These are phyloP conservation scores for Piezodorus guildinii DNA, from an alignment of 1,140 invertebrate genomes.

Conservation along the genomic window DNA sequence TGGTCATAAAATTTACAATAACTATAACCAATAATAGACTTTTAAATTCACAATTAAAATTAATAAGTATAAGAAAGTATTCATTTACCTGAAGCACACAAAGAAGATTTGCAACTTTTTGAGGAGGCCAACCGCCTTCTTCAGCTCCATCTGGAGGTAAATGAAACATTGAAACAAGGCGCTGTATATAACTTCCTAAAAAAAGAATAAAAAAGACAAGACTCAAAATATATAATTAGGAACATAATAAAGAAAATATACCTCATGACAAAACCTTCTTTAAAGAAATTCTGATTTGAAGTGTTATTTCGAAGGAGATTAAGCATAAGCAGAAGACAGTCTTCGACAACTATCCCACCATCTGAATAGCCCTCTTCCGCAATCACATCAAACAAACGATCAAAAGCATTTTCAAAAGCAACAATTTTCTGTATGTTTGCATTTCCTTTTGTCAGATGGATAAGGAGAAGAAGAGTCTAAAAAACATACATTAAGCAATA, in stretches of 20 bases:
- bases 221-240: conserved; percentile 12
- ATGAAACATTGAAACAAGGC: conserved; percentile 75
- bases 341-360: conserved; percentile 96
- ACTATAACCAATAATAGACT: background rate
- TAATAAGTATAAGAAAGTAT: too few species aligned
- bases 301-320: conserved; percentile 91
- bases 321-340: conserved; percentile 88
- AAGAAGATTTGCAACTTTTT: conserved; percentile 90
- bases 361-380: conserved; percentile 83
- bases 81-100: conserved; percentile 68
- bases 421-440: conserved; percentile 99
- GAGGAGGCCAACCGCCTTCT: conserved; percentile 70
- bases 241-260: background rate
- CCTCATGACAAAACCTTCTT: conserved; percentile 55
- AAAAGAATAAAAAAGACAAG: conserved; percentile 22
- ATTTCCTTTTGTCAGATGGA: conserved; percentile 88
- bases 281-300: conserved; percentile 97
- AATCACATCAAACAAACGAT: conserved; percentile 88
- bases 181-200: conserved; percentile 74
- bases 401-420: conserved; percentile 98
- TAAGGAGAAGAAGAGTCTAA: conserved; percentile 75
- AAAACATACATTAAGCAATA: conserved; percentile 16
- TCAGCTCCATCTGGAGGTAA: conserved; percentile 58
- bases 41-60: too few species aligned
- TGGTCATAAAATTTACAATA: too few species aligned